A percentile compares a stretch with the other conserved stretches of the same genome.
Conservation (phyloP, 2,797 vertebrate genomes). For the Lepilemur ruficaudatus region DNA sequence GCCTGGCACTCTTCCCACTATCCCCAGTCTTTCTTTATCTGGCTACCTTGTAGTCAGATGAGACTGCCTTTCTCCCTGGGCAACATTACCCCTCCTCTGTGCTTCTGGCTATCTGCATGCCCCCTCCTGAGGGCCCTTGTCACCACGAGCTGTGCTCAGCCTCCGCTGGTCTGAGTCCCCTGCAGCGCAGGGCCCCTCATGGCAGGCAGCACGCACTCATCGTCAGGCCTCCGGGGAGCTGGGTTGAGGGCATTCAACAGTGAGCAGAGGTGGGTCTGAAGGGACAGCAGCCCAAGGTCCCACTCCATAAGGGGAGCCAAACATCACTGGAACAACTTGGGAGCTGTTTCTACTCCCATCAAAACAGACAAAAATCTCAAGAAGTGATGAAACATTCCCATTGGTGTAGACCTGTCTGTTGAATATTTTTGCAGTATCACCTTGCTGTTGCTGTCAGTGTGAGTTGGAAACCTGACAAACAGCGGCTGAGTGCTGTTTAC, state of each 20-base stretch:
- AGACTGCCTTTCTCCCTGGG: background rate
- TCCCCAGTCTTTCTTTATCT: background rate
- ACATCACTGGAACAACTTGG: background rate
- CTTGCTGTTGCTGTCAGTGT: background rate
- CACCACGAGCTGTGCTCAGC: background rate
- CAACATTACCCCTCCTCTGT: background rate
- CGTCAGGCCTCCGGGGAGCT: background rate
- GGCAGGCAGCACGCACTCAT: background rate
- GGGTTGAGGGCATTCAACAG: background rate
- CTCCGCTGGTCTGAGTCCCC: background rate
- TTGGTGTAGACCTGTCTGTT: background rate
- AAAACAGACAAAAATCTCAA: background rate
- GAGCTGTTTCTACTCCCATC: background rate
- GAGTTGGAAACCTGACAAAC: background rate
- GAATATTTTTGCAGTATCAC: background rate
- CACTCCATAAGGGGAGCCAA: background rate
- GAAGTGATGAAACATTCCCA: background rate
- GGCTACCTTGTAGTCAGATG: background rate
- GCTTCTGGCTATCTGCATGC: background rate
- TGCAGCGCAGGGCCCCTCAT: background rate
- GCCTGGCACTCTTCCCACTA: background rate
- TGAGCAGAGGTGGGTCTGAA: background rate
- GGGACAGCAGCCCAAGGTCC: background rate
- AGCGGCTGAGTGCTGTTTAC: background rate
- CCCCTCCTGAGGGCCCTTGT: background rate